A percentile compares a stretch with the other conserved stretches of the same genome.
Conservation (phyloP, 23 tunicate species). For the Botrylloides violaceus region DNA sequence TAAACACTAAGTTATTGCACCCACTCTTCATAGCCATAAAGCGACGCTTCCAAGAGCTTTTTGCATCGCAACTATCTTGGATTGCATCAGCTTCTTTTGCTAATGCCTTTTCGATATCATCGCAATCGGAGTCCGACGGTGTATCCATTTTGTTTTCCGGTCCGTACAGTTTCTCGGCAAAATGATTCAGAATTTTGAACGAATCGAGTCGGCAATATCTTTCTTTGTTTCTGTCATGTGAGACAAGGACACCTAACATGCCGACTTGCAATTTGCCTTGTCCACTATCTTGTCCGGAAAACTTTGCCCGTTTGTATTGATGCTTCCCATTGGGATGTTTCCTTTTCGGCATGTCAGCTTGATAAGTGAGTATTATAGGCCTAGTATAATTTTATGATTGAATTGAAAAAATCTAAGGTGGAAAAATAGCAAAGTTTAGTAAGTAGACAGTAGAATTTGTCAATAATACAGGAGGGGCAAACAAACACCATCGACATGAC, state of each 20-base stretch:
- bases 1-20: conserved; percentile 64
- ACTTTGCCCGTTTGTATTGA: neutral
- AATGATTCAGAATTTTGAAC: conserved; percentile 55
- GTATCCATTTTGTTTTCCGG: conserved; percentile 8
- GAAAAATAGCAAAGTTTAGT: no score
- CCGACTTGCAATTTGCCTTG: conserved; percentile 33
- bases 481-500: no score
- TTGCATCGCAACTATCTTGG: neutral
- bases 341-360: no score
- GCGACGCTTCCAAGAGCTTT: conserved; percentile 8
- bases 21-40: conserved; percentile 50
- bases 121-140: conserved; percentile 12
- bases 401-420: no score
- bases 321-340: neutral
- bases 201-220: conserved; percentile 48
- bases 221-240: conserved; percentile 73
- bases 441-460: no score
- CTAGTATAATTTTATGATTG: no score
- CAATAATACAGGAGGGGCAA: no score
- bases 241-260: conserved; percentile 43
- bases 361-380: no score
- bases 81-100: conserved; percentile 16
- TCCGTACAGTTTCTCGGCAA: conserved; percentile 70
- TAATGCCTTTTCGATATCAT: conserved; percentile 47
- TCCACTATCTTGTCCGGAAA: neutral